Base-by-base conservation (phyloP, 2,797 vertebrate genomes). In the Jordanella pulchra region DNA sequence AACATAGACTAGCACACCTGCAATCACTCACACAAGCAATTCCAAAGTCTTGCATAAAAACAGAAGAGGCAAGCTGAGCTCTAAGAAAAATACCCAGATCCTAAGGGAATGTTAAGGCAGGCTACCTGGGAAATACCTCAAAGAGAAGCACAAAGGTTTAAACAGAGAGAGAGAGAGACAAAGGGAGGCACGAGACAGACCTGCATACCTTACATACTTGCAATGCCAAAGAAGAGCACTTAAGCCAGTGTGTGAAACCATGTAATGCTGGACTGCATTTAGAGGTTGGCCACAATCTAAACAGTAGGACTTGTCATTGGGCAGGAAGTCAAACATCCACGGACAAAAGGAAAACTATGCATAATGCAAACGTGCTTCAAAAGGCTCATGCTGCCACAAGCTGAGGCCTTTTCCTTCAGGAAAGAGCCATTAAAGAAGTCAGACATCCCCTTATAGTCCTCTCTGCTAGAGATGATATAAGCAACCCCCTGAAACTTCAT, bases 141-240 rank as follows among this genome's bases (percentile, higher is more conserved):
- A 71, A 71, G 73, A 65, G 65, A 73, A 80, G 60, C 75, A 81
- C 72, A 47, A 80, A 80, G 73, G 55, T 60, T n/a, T 63, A 77
- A 67, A 63, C 25, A 30, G 56, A 18, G 28, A 50, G 28, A 23
- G 63, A 65, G 28, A 28, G 39, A 47, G 70, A 73, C 63, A 47
- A 30, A 71, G 51, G 75, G 65, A 73, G 78, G 86, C 80, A 82
- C 83, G 81, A 89, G 91, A 92, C 87, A 88, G 76, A 63, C 69
- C 79, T 42, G 4, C 56, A 75, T 75, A 78, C 80, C 86, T 86
- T 71, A 79, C 89, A 92, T 91, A 87, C 85, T 91, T 91, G 86
- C 53, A 82, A 89, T 92, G 79, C 89, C 88, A 80, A 77, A 81
- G 84, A 88, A 82, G 83, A 85, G 82, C 78, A 78, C 86, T 78